Percentiles rank a stretch among this genome's conserved stretches.
These are phyloP conservation scores for Thunnus thynnus DNA, from an alignment of 2,113 vertebrate species.

Conservation along the genomic window DNA sequence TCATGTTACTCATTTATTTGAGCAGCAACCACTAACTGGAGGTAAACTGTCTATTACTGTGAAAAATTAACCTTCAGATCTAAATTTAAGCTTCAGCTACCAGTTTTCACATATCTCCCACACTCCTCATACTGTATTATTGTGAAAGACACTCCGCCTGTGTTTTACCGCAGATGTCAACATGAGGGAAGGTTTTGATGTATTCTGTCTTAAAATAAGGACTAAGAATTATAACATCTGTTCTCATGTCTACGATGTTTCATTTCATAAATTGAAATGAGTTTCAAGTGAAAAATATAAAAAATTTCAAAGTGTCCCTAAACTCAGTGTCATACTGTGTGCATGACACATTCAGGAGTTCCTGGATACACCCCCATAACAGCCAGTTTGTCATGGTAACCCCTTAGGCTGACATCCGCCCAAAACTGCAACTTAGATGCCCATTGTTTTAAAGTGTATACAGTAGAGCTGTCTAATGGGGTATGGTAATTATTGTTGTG, in stretches of 20 bases:
- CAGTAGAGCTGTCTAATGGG: slow-evolving; percentile 65
- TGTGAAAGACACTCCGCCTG: too few species aligned
- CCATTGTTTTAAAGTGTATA: slow-evolving; percentile 39
- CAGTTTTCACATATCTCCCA: too few species aligned
- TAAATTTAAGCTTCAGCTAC: too few species aligned
- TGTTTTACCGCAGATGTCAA: too few species aligned
- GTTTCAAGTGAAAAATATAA: background rate
- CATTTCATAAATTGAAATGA: background rate
- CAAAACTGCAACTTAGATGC: slow-evolving; percentile 27
- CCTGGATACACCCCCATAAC: slow-evolving; percentile 33
- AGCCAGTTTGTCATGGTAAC: slow-evolving; percentile 62
- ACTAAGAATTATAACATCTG: background rate
- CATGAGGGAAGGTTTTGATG: too few species aligned
- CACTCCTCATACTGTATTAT: too few species aligned
- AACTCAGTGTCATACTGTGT: slow-evolving; percentile 27
- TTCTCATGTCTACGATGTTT: background rate
- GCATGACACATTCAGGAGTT: slow-evolving; percentile 61
- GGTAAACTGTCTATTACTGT: background rate
- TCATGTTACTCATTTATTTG: too few species aligned
- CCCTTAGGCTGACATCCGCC: slow-evolving; percentile 43
- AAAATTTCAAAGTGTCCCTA: slow-evolving; percentile 25
- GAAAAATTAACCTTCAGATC: background rate
- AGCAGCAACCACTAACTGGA: too few species aligned
- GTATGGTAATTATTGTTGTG: slow-evolving; percentile 67
- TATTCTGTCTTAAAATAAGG: background rate